These are phyloP conservation scores for Stegastes partitus DNA, from an alignment of 2,113 vertebrate genomes.

Conservation along the genomic window DNA sequence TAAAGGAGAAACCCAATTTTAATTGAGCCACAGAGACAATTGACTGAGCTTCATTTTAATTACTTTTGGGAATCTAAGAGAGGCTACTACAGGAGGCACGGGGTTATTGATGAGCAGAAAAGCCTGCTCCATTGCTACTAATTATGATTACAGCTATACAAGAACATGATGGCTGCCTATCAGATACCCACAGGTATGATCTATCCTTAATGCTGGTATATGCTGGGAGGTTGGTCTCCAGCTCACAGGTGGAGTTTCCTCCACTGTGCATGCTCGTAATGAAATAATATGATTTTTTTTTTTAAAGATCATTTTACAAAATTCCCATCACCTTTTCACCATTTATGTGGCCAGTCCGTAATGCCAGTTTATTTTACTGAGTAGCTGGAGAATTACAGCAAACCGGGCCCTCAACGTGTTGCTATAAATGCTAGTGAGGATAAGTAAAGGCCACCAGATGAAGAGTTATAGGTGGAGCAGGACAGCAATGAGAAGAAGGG, in stretches of 20 bases:
- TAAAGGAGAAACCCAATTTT: conserved; percentile 22
- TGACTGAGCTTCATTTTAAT: conserved; percentile 26
- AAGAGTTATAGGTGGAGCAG: background rate
- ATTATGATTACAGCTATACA: conserved; percentile 9
- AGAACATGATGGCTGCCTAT: conserved; percentile 16
- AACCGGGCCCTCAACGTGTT: background rate
- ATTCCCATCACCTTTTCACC: background rate
- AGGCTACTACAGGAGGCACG: background rate
- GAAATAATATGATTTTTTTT: background rate
- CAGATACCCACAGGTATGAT: conserved; percentile 14
- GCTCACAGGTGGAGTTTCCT: background rate
- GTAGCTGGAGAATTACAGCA: too few species aligned
- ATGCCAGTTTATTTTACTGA: background rate
- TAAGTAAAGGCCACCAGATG: conserved; percentile 13
- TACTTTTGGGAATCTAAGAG: conserved; percentile 25
- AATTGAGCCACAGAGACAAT: conserved; percentile 24
- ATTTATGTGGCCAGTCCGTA: background rate
- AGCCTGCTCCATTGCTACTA: background rate
- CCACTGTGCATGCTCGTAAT: background rate
- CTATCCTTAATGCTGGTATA: conserved; percentile 3
- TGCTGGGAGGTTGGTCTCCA: conserved; percentile 1
- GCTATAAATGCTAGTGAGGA: background rate
- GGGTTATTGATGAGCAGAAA: conserved; percentile 16
- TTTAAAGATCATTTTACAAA: background rate
- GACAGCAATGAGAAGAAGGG: background rate